A percentile compares a stretch with the other conserved stretches of the same genome.
Conservation (phyloP, 2,797 vertebrate species). For the Propithecus perrieri region DNA sequence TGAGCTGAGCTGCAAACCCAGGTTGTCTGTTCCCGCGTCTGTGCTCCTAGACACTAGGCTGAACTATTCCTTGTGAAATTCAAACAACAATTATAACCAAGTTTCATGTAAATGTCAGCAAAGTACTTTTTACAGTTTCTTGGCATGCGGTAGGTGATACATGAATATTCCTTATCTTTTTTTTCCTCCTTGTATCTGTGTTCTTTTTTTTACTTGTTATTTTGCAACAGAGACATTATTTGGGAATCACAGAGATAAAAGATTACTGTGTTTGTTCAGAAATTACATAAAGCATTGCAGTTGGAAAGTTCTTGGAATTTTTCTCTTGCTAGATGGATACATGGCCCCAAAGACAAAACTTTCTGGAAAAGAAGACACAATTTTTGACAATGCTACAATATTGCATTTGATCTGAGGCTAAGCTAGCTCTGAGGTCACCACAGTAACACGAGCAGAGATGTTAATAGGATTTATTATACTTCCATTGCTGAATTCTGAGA, state of each 20-base stretch:
- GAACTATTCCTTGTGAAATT: not conserved
- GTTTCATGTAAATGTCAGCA: not conserved
- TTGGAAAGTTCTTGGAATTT: not conserved
- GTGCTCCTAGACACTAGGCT: not conserved
- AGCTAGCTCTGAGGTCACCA: not conserved
- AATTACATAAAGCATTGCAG: not conserved
- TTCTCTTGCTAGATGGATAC: conserved; percentile 26
- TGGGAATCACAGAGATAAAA: conserved; percentile 34
- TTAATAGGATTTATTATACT: not conserved
- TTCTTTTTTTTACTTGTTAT: not conserved
- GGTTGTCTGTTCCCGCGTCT: not conserved
- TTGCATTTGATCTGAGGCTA: not conserved
- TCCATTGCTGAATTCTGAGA: not conserved
- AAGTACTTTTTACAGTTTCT: not conserved
- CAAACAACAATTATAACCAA: not conserved
- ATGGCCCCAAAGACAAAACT: not conserved
- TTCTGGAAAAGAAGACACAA: not conserved
- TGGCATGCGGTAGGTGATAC: not conserved
- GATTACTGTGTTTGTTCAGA: not conserved
- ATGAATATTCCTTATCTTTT: not conserved
- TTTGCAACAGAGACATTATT: not conserved
- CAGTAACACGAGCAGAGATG: not conserved
- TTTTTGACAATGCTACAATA: not conserved
- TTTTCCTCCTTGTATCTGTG: not conserved
- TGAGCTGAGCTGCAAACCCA: not conserved